A percentile compares a stretch with the other conserved stretches of the same genome.
These are phyloP conservation scores for Otus scops DNA, from an alignment of 2,797 vertebrate species.

Conservation along the genomic window DNA sequence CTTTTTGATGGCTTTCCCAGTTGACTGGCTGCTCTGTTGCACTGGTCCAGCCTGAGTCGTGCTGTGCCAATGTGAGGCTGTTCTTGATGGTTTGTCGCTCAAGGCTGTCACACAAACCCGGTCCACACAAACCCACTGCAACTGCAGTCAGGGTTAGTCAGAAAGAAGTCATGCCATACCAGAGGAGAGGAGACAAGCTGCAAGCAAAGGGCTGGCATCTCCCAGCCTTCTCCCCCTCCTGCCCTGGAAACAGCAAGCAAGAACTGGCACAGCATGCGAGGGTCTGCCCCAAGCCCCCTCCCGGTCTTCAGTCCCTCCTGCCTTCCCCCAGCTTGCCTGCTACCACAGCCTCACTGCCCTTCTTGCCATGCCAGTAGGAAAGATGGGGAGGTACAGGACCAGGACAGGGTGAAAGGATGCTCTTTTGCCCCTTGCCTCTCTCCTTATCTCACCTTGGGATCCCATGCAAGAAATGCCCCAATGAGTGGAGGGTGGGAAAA, in stretches of 20 bases:
- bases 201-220: background rate
- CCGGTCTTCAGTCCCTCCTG: background rate
- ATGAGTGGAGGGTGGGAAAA: background rate
- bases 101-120: background rate
- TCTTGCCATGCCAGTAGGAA: background rate
- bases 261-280: background rate
- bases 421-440: background rate
- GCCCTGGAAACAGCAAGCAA: background rate
- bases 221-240: background rate
- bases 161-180: background rate
- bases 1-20: slow-evolving; percentile 14
- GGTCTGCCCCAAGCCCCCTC: background rate
- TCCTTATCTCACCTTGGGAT: background rate
- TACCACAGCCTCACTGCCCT: background rate
- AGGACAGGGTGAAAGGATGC: background rate
- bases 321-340: background rate
- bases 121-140: background rate
- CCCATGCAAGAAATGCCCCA: background rate
- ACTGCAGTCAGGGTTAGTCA: background rate
- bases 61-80: fast-evolving
- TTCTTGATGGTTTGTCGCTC: fast-evolving
- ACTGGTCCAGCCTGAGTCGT: fast-evolving
- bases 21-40: background rate
- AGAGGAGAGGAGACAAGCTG: background rate
- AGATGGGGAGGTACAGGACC: background rate